Evolutionary conservation across 2,113 vertebrate species (phyloP), one percentile per base, ranked within the genome.

Genomic region (Alaudala cheleensis): DNA sequence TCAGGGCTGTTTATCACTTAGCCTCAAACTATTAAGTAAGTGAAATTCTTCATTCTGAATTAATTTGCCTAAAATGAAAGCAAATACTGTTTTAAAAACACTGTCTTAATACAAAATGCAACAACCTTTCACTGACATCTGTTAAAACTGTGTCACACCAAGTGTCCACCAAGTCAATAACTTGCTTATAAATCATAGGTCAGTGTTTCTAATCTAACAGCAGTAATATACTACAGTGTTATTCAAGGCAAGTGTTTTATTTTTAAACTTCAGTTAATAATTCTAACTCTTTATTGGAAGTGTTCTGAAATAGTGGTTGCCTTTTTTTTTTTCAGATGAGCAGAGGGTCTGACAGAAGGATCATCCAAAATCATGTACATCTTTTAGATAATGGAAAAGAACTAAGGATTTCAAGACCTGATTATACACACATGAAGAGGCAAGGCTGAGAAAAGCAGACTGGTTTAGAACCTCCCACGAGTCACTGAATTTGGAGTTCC

Each of bases 401-500:
- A 62, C 26, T 61, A 50, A 11, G 72, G 72, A 83, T 95, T 92
- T 88, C 67, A 88, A 93, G 86, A 90, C 76, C 71, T 67, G 64
- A 86, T 93, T 86, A 81, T 28, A 86, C 37, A 69, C 73, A 49
- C 62, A 93, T 25, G 67, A 83, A 88, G 64, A 90, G 29, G 67
- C 92, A 90, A 80, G 88, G 86, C 86, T 94, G 95, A 90, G 92
- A 86, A 92, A 86, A 86, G 56, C 56, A 90, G 83, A 77, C 86
- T 77, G 71, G 50, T 92, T 92, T 95, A 95, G 83, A 93, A 83
- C 92, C 94, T 90, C 90, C 92, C 64, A 92, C 80, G 61, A 94
- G 80, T 78, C 88, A 86, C 96, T 92, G 91, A 93, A 93, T 83
- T 94, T 94, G 94, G 54, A 93, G 88, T 92, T 84, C 91, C 91